Conservation (phyloP, 2,113 vertebrate genomes). For the Agapornis roseicollis region DNA sequence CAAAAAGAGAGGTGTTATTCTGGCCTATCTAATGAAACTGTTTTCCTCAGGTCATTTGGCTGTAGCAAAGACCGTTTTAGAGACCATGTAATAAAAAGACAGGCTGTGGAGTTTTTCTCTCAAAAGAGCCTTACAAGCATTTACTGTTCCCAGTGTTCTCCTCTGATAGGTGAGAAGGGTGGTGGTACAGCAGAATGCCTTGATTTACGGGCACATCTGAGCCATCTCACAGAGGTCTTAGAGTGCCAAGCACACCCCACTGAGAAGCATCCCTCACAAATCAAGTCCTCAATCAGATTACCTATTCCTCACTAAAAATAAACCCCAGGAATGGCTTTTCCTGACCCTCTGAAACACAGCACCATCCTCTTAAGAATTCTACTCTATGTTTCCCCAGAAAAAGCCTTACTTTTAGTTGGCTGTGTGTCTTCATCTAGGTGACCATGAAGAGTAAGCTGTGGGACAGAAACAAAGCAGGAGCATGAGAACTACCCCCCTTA, state of each 20-base stretch:
- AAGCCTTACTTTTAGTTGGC: constrained; percentile 63
- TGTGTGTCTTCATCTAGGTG: constrained; percentile 60
- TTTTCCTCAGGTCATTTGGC: neutral
- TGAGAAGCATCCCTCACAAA: neutral
- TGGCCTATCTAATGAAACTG: neutral
- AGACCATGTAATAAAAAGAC: neutral
- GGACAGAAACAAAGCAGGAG: constrained; percentile 11
- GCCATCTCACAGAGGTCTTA: neutral
- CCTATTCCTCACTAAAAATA: neutral
- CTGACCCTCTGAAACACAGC: neutral
- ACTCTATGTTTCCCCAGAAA: neutral
- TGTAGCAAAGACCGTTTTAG: neutral
- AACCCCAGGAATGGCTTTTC: neutral
- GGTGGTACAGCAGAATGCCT: neutral
- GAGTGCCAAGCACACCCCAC: neutral
- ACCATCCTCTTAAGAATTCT: neutral
- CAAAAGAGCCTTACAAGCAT: neutral
- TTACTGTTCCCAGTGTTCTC: neutral
- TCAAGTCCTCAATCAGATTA: neutral
- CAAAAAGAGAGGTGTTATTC: neutral
- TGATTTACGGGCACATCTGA: neutral
- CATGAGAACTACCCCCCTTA: neutral
- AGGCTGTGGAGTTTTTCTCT: neutral
- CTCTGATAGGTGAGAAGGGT: neutral
- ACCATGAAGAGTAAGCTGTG: constrained; percentile 58